Percentiles rank a stretch among this genome's conserved stretches.
Conservation (phyloP, 2,113 vertebrate species). For the Corythornis madagascariensis region DNA sequence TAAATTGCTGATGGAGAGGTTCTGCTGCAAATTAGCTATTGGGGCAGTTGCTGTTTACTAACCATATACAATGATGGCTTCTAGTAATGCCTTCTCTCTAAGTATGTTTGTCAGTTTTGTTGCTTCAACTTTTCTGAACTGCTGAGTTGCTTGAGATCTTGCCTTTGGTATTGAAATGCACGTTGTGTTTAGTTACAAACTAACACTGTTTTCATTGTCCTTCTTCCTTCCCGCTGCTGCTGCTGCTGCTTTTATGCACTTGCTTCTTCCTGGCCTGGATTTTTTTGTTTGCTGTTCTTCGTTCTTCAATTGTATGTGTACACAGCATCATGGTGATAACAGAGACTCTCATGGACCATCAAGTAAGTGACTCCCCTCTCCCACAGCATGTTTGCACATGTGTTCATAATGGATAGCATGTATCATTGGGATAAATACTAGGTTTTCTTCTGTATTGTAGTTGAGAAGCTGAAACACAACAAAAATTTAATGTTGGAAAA, state of each 20-base stretch:
- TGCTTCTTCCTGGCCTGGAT: constrained; percentile 78
- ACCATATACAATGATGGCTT: not conserved
- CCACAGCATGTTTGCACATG: not conserved
- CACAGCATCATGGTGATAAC: constrained; percentile 84
- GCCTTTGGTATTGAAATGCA: constrained; percentile 53
- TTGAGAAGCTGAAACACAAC: not conserved
- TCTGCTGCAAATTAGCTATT: not conserved
- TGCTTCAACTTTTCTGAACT: constrained; percentile 39
- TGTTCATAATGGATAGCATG: not conserved
- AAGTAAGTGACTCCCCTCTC: constrained; percentile 81
- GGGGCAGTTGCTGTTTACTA: constrained; percentile 31
- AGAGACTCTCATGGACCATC: constrained; percentile 81
- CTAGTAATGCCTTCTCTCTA: not conserved
- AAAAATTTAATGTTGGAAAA: not conserved
- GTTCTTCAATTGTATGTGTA: constrained; percentile 71
- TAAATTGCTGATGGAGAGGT: not conserved
- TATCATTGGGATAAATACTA: not conserved
- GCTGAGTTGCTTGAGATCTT: not conserved
- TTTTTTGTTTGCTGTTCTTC: constrained; percentile 72
- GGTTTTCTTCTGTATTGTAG: not conserved
- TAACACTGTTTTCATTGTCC: constrained; percentile 81
- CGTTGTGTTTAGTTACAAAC: constrained; percentile 70
- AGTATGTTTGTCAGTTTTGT: constrained; percentile 20
- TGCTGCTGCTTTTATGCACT: constrained; percentile 58
- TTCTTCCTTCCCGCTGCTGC: constrained; percentile 61